These are phyloP conservation scores for Pteria penguin DNA, from an alignment of 2,888 invertebrate genomes.

Conservation along the genomic window DNA sequence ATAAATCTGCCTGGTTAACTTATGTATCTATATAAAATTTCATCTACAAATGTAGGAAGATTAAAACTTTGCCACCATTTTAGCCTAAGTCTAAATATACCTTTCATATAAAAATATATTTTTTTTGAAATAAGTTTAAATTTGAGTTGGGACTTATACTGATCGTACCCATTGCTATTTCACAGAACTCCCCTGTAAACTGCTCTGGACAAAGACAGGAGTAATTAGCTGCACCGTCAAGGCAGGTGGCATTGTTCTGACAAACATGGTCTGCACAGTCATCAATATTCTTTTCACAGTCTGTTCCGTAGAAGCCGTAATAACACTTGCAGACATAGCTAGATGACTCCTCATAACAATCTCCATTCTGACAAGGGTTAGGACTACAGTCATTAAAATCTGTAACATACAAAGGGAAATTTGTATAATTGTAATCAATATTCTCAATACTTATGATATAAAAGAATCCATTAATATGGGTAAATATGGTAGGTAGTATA, in stretches of 20 bases:
- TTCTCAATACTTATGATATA: no score
- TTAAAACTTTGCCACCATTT: no score
- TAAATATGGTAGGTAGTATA: no score
- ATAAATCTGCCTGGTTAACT: no score
- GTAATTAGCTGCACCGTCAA: conserved; percentile 27
- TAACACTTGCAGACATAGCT: conserved; percentile 27
- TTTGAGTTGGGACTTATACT: neutral
- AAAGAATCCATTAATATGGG: no score
- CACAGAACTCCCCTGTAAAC: conserved; percentile 33
- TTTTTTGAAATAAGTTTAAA: neutral
- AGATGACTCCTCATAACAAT: conserved; percentile 18
- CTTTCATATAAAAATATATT: no score
- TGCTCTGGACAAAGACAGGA: conserved; percentile 25
- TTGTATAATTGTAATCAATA: no score
- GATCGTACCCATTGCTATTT: conserved; percentile 2
- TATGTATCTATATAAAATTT: no score
- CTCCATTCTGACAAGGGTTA: conserved; percentile 30
- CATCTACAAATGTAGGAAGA: no score
- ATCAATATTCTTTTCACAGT: conserved; percentile 41
- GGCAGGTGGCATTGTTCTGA: conserved; percentile 33
- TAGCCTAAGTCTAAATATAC: no score
- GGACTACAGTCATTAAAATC: conserved; percentile 32
- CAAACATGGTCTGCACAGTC: conserved; percentile 37
- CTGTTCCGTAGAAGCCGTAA: conserved; percentile 25
- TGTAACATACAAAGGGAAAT: no score